Evolutionary conservation across 1,140 invertebrate genomes (phyloP).

Genomic region (Hydropsyche tenuis): DNA sequence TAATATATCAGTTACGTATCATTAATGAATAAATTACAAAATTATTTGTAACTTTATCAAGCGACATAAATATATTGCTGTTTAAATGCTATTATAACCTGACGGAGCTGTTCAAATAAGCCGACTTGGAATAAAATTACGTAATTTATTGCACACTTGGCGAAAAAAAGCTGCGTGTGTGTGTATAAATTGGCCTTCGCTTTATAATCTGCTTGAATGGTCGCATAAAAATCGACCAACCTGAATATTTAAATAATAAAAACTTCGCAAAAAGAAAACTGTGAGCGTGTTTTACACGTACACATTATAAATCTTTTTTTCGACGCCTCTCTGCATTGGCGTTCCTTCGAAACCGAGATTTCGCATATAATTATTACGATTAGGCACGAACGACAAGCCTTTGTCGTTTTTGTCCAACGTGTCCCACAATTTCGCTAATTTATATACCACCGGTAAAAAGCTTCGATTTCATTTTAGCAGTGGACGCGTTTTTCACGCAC

Average conservation of each 20-base stretch:
- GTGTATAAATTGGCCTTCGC: not conserved
- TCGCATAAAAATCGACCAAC: conserved; percentile 7
- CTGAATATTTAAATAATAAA: conserved; percentile 11
- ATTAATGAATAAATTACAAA: too few species aligned
- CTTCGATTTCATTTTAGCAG: too few species aligned
- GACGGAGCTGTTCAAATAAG: conserved; percentile 2
- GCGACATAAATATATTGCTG: not conserved
- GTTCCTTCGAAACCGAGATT: not conserved
- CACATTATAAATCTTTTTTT: conserved; percentile 14
- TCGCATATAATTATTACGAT: conserved; percentile 13
- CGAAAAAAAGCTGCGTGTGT: not conserved
- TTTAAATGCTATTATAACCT: conserved; percentile 1
- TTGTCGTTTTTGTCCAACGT: too few species aligned
- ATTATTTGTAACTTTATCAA: too few species aligned
- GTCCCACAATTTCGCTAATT: too few species aligned
- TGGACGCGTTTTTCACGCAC: too few species aligned
- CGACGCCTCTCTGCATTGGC: not conserved
- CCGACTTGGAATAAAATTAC: conserved; percentile 14
- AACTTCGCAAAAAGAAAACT: not conserved
- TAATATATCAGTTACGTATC: too few species aligned
- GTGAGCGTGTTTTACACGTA: not conserved
- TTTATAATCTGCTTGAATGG: conserved; percentile 22
- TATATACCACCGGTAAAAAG: too few species aligned
- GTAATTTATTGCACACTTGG: conserved; percentile 11
- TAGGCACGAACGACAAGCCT: not conserved